Evolutionary conservation across 2,888 invertebrate species (phyloP), one percentile per base, ranked within the genome.

Genomic region (Eilema sororculum): DNA sequence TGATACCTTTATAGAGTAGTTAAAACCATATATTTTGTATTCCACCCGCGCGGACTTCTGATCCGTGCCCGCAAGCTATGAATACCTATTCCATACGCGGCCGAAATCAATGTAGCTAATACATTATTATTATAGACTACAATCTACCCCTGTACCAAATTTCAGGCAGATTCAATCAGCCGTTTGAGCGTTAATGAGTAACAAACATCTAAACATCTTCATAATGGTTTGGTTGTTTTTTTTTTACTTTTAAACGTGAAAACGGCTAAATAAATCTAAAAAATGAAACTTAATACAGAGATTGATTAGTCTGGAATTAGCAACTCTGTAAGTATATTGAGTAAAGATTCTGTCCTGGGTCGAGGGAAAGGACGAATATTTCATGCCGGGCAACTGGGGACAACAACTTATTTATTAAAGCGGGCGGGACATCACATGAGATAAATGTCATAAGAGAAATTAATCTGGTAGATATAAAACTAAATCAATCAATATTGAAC

Each of bases 381-480:
- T 52, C n/a, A 20, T 9, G 52, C 52, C n/a, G 8, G 8, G 52
- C 0, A 52, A 9, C 9, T n/a, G n/a, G n/a, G 9, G n/a, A 2
- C 52, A 52, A 52, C 8, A 52, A 16, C 52, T 52, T 9, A 52
- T 52, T n/a, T 52, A 52, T 1, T n/a, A n/a, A 52, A 9, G 8
- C 5, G 52, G 75, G 78, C 65, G 80, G n/a, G n/a, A 61, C 64
- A 83, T 87, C 87, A 86, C 84, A 85, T 86, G 86, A 82, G 78
- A 75, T 30, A 4, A 57, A 28, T 62, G 41, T 25, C 57, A 24
- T 52, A n/a, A n/a, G 46, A n/a, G n/a, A 79, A 78, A 84, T 72
- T 79, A 75, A 82, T 61, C 46, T 46, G 65, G 75, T 61, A 71
- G 52, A 64, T 78, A 76, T 37, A 64, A 46, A 24, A 52, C 20